A percentile compares a stretch with the other conserved stretches of the same genome.
phyloP scores from a whole-genome alignment of 2,797 vertebrate species.

The Furcifer pardalis region DNA sequence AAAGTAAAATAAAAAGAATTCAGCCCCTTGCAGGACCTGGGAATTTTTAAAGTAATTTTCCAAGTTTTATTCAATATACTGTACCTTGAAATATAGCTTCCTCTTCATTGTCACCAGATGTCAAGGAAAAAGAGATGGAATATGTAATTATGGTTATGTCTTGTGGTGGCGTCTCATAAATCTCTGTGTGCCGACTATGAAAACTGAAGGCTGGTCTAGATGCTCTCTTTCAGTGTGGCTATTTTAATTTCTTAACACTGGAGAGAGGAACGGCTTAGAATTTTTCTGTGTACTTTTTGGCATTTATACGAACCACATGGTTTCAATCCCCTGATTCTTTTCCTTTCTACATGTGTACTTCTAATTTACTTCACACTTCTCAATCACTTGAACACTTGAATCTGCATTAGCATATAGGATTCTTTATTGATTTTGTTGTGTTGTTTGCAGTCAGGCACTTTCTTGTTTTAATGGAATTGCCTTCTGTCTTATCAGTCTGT shows the following conservation, averaged over 20 bases:
- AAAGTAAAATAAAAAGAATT: no score
- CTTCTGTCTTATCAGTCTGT: background rate
- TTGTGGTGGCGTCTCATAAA: no score
- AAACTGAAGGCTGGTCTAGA: no score
- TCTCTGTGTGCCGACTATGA: no score
- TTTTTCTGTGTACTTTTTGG: background rate
- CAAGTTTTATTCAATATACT: no score
- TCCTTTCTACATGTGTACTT: background rate
- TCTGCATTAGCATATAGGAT: background rate
- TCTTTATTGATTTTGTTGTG: background rate
- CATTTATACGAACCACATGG: background rate
- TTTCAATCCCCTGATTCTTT: background rate
- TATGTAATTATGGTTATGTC: no score
- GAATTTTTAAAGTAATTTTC: no score
- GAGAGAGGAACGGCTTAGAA: background rate
- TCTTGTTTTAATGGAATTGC: background rate
- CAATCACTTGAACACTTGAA: background rate
- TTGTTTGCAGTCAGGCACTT: background rate
- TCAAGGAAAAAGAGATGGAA: no score
- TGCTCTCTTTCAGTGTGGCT: no score
- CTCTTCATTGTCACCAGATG: no score
- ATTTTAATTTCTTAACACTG: background rate
- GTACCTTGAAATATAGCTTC: no score
- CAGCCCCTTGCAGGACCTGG: no score
- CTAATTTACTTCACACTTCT: background rate